These are phyloP conservation scores for Monomorium pharaonis DNA, from an alignment of 1,140 invertebrate genomes.

Conservation along the genomic window DNA sequence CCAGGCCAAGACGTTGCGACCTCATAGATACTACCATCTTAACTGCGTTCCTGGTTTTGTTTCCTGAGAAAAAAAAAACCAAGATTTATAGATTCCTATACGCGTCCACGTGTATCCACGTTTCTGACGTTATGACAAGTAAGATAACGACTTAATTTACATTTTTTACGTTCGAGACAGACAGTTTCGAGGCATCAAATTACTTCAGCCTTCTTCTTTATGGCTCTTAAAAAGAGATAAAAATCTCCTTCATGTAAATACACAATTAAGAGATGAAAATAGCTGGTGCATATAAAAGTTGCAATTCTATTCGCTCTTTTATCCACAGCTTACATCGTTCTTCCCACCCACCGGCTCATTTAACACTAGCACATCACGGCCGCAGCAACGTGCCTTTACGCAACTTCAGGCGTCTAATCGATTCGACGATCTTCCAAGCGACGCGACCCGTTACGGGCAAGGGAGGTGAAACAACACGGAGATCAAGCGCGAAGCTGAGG, in stretches of 20 bases:
- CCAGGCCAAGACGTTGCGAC: neutral
- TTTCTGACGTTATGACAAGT: neutral
- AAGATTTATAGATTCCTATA: neutral
- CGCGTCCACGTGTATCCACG: neutral
- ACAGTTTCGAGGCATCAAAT: neutral
- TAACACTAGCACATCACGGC: constrained; percentile 17
- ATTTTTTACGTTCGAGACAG: neutral
- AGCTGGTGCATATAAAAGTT: neutral
- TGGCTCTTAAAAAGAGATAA: neutral
- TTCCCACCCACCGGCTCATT: constrained; percentile 18
- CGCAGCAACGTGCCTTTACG: constrained; percentile 37
- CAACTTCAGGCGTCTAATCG: constrained; percentile 40
- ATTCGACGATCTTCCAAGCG: constrained; percentile 17
- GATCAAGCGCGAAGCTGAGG: constrained; percentile 26
- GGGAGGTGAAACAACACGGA: constrained; percentile 26
- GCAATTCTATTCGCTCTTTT: constrained; percentile 11
- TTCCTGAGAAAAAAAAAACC: neutral
- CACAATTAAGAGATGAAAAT: neutral
- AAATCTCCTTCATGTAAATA: neutral
- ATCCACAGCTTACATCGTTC: constrained; percentile 5
- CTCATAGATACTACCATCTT: neutral
- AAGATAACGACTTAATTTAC: neutral
- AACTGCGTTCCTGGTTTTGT: neutral
- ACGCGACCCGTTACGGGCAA: constrained; percentile 37
- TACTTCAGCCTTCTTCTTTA: neutral